Conservation (phyloP, 2,888 invertebrate genomes). For the Cistogaster globosa region DNA sequence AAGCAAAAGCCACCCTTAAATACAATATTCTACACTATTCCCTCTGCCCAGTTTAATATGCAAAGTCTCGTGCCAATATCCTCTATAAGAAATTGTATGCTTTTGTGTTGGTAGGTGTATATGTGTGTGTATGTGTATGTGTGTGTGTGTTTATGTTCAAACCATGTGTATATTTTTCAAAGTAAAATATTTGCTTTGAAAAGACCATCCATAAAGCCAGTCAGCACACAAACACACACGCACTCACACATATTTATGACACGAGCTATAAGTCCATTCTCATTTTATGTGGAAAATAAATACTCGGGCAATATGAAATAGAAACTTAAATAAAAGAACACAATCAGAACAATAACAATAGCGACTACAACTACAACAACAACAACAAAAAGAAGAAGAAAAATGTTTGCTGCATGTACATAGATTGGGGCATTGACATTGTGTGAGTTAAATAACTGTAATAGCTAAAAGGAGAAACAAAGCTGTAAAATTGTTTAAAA, state of each 20-base stretch:
- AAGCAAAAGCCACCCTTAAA: slow-evolving; percentile 51
- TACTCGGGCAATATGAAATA: slow-evolving; percentile 41
- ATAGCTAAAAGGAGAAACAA: neutral
- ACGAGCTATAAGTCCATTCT: slow-evolving; percentile 53
- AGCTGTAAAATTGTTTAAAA: neutral
- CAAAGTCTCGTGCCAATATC: slow-evolving; percentile 24
- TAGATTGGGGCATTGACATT: slow-evolving; percentile 49
- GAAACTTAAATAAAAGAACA: slow-evolving; percentile 26
- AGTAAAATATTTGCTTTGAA: slow-evolving; percentile 50
- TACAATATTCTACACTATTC: neutral
- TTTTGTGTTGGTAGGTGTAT: neutral
- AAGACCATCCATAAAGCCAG: slow-evolving; percentile 38
- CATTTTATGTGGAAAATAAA: slow-evolving; percentile 50
- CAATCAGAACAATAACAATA: neutral
- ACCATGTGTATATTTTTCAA: slow-evolving; percentile 22
- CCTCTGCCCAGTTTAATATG: neutral
- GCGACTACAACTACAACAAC: neutral
- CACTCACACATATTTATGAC: slow-evolving; percentile 55
- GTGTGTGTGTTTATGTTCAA: neutral
- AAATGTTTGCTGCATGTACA: slow-evolving; percentile 18
- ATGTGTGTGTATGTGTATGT: too few species aligned
- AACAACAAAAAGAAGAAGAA: neutral
- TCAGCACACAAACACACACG: slow-evolving; percentile 14
- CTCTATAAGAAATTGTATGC: slow-evolving; percentile 12
- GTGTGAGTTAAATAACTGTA: slow-evolving; percentile 27